These are phyloP conservation scores for Nasonia oneida DNA, from an alignment of 2,888 invertebrate genomes.

Conservation along the genomic window DNA sequence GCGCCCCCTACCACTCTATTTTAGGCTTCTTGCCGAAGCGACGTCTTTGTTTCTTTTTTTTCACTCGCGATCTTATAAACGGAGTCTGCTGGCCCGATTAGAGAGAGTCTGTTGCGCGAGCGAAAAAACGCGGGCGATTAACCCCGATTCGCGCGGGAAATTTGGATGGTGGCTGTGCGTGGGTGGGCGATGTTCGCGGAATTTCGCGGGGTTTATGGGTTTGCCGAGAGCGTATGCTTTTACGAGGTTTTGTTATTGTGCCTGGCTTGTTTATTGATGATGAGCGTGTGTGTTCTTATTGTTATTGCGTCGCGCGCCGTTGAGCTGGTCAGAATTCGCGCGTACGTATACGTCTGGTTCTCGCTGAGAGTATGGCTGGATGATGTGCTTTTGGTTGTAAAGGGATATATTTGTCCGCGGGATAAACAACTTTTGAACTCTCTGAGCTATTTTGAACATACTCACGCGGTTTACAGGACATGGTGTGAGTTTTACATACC, in stretches of 20 bases:
- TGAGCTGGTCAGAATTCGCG: not conserved
- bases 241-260: slow-evolving; percentile 45
- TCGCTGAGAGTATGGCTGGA: not conserved
- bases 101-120: not conserved
- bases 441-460: slow-evolving; percentile 14
- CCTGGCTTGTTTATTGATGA: slow-evolving; percentile 16
- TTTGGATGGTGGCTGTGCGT: not conserved
- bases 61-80: not conserved
- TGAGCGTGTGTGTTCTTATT: not conserved
- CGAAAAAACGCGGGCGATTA: slow-evolving; percentile 34
- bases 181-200: slow-evolving; percentile 43
- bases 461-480: not conserved
- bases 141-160: slow-evolving; percentile 46
- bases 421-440: not conserved
- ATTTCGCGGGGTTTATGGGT: slow-evolving; percentile 30
- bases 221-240: slow-evolving; percentile 29
- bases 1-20: slow-evolving; percentile 1
- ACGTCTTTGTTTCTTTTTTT: not conserved
- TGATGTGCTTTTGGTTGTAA: not conserved
- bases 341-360: not conserved
- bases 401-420: not conserved
- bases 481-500: slow-evolving; percentile 31
- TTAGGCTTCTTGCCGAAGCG: not conserved
- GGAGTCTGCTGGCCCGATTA: not conserved
- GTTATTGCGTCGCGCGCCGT: not conserved